Conservation (phyloP, 2,113 vertebrate genomes). For the Oceanodroma tethys region DNA sequence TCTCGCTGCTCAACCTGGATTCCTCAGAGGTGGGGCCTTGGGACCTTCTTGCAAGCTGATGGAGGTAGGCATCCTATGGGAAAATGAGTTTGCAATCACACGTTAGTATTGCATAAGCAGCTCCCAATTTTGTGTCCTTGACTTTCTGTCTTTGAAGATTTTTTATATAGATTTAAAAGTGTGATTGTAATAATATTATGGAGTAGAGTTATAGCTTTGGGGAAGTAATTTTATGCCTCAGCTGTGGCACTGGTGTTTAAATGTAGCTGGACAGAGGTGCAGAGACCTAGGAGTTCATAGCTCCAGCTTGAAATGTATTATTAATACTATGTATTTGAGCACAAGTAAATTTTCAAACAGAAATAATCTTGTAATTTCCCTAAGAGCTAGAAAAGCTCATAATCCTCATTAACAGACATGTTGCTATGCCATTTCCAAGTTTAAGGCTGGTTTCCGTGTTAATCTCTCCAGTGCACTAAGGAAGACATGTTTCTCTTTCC, state of each 20-base stretch:
- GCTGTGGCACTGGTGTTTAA: neutral
- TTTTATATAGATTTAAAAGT: neutral
- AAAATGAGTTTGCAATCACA: neutral
- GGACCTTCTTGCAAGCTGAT: neutral
- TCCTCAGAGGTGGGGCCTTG: neutral
- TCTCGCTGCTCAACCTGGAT: neutral
- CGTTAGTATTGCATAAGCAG: neutral
- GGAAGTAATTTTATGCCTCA: neutral
- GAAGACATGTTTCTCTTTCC: neutral
- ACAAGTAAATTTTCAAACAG: neutral
- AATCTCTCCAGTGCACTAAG: neutral
- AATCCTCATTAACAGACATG: accelerated
- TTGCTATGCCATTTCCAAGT: neutral
- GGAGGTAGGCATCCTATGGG: too few species aligned
- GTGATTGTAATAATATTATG: neutral
- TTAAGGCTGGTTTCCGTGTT: neutral
- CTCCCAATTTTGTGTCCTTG: neutral
- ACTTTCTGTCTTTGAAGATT: neutral
- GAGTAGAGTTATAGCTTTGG: neutral
- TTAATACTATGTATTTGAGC: neutral
- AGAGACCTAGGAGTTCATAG: neutral
- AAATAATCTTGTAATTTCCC: neutral
- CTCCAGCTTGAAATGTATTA: neutral
- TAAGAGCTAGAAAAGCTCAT: neutral
- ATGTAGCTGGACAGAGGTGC: neutral